Percentiles rank a stretch among this genome's conserved stretches.
Evolutionary conservation across 2,888 invertebrate genomes (phyloP).

Genomic region (Celastrina argiolus): DNA sequence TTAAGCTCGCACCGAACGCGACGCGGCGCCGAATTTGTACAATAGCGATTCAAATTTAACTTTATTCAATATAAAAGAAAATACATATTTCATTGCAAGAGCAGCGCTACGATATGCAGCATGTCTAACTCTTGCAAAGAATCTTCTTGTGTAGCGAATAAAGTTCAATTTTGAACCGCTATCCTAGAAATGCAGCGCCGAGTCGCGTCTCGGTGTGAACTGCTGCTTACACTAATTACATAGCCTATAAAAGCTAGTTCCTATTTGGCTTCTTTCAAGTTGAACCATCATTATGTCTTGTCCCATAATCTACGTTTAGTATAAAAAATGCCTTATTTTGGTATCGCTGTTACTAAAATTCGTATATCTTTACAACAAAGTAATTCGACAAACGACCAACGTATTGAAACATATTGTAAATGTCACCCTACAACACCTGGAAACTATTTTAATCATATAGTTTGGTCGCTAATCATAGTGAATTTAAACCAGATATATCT

Average conservation of each 20-base stretch:
- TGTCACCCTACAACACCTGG: not conserved
- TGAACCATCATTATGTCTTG: slow-evolving; percentile 76
- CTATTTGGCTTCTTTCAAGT: slow-evolving; percentile 78
- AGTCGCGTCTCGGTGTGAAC: too few relatives aligned
- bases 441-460: not conserved
- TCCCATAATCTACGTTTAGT: slow-evolving; percentile 46
- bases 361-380: slow-evolving; percentile 43
- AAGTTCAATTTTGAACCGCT: too few relatives aligned
- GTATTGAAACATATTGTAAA: slow-evolving; percentile 1
- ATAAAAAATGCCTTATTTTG: slow-evolving; percentile 67
- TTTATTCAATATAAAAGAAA: too few relatives aligned
- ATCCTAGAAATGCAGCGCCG: too few relatives aligned
- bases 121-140: too few relatives aligned
- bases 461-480: not conserved
- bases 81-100: too few relatives aligned
- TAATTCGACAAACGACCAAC: slow-evolving; percentile 24
- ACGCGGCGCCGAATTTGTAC: too few relatives aligned
- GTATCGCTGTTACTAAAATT: slow-evolving; percentile 60
- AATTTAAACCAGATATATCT: not conserved
- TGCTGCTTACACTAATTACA: too few relatives aligned
- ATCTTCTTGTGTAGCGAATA: too few relatives aligned
- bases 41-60: too few relatives aligned
- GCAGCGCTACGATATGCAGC: too few relatives aligned
- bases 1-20: too few relatives aligned
- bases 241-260: slow-evolving; percentile 65